Percentiles rank a stretch among this genome's conserved stretches.
Evolutionary conservation across 2,797 vertebrate genomes (phyloP).

Genomic region (Phoeniculus purpureus): DNA sequence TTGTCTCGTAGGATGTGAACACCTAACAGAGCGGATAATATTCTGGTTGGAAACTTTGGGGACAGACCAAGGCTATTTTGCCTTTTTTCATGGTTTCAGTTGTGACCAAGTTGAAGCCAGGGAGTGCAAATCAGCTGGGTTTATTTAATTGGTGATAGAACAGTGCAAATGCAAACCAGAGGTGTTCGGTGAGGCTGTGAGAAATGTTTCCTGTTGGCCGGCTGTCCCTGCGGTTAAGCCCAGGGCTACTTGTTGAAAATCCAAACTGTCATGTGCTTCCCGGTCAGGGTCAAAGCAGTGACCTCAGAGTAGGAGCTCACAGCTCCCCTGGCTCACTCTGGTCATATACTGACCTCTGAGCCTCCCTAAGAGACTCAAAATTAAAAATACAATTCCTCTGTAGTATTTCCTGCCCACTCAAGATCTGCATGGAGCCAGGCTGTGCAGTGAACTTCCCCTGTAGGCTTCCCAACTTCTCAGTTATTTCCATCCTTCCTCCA

Average conservation of each 20-base stretch:
- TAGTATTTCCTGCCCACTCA: background rate
- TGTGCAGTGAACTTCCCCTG: background rate
- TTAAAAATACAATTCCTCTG: background rate
- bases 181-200: background rate
- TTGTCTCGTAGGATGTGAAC: background rate
- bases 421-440: background rate
- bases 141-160: background rate
- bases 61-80: background rate
- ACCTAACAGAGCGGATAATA: background rate
- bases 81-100: background rate
- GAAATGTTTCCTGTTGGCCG: background rate
- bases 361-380: background rate
- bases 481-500: background rate
- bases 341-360: background rate
- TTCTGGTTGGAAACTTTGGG: background rate
- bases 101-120: background rate
- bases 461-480: background rate
- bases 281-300: background rate
- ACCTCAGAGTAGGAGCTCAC: background rate
- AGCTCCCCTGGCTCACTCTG: background rate
- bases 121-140: background rate
- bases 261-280: background rate
- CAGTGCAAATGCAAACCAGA: background rate
- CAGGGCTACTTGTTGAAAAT: background rate
- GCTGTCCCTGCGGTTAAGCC: background rate